Evolutionary conservation across 1,140 invertebrate genomes (phyloP).

Genomic region (Bemisia tabaci): DNA sequence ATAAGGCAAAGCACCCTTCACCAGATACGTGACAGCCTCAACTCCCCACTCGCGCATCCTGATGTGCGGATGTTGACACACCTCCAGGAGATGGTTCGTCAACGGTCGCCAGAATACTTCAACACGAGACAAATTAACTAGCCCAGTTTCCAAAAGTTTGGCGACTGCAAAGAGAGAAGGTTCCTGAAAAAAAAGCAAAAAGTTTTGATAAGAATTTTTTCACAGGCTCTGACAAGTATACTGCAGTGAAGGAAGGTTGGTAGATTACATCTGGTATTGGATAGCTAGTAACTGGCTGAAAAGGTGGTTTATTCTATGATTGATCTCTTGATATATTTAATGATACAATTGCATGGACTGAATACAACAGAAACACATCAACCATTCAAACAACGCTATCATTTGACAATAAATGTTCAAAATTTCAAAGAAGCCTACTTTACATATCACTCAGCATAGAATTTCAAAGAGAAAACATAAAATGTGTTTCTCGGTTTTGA

Average conservation of each 20-base stretch:
- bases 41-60: slow-evolving; percentile 95
- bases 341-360: background rate
- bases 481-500: too few relatives aligned
- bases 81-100: slow-evolving; percentile 91
- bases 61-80: slow-evolving; percentile 89
- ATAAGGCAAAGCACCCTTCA: slow-evolving; percentile 79
- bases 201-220: background rate
- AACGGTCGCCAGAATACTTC: slow-evolving; percentile 91
- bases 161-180: slow-evolving; percentile 95
- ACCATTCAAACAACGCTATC: too few relatives aligned
- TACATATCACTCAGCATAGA: too few relatives aligned
- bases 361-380: background rate
- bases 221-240: too few relatives aligned
- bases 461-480: too few relatives aligned
- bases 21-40: slow-evolving; percentile 87
- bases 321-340: background rate
- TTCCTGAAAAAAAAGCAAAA: slow-evolving; percentile 44
- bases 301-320: too few relatives aligned
- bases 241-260: too few relatives aligned
- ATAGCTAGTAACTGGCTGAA: too few relatives aligned
- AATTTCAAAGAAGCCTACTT: too few relatives aligned
- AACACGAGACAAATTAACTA: slow-evolving; percentile 86
- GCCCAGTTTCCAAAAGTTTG: slow-evolving; percentile 88
- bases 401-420: too few relatives aligned
- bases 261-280: too few relatives aligned